Conservation (phyloP, 1,140 invertebrate species). For the Samia ricini region DNA sequence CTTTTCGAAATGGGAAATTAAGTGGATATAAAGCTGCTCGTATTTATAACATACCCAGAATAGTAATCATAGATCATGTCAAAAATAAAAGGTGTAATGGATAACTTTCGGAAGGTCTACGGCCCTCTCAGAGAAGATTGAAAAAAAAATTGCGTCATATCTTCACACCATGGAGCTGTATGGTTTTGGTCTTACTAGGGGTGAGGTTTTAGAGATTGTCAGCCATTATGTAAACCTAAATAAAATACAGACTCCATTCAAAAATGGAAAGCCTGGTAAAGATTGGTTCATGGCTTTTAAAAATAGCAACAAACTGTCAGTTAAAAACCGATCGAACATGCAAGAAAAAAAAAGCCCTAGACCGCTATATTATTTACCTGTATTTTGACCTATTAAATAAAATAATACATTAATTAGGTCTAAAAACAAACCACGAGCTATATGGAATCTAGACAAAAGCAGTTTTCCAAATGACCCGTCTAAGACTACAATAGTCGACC, state of each 20-base stretch:
- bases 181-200: slow-evolving; percentile 44
- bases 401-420: slow-evolving; percentile 26
- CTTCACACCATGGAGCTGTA: slow-evolving; percentile 44
- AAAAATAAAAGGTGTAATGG: too few relatives aligned
- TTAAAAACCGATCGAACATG: slow-evolving; percentile 55
- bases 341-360: slow-evolving; percentile 37
- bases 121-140: slow-evolving; percentile 31
- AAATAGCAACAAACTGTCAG: slow-evolving; percentile 33
- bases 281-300: slow-evolving; percentile 54
- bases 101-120: slow-evolving; percentile 30
- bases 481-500: slow-evolving; percentile 40
- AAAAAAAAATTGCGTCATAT: slow-evolving; percentile 31
- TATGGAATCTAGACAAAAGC: slow-evolving; percentile 49
- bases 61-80: too few relatives aligned
- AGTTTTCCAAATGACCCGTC: slow-evolving; percentile 36
- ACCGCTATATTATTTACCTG: slow-evolving; percentile 34
- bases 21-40: too few relatives aligned
- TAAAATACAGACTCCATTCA: slow-evolving; percentile 46
- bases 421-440: slow-evolving; percentile 25
- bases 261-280: slow-evolving; percentile 44
- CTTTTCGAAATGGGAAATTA: too few relatives aligned
- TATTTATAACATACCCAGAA: too few relatives aligned
- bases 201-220: slow-evolving; percentile 41
- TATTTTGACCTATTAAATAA: slow-evolving; percentile 36
- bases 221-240: slow-evolving; percentile 39